Evolutionary conservation across 2,888 invertebrate species (phyloP).

Genomic region (Candidula unifasciata): DNA sequence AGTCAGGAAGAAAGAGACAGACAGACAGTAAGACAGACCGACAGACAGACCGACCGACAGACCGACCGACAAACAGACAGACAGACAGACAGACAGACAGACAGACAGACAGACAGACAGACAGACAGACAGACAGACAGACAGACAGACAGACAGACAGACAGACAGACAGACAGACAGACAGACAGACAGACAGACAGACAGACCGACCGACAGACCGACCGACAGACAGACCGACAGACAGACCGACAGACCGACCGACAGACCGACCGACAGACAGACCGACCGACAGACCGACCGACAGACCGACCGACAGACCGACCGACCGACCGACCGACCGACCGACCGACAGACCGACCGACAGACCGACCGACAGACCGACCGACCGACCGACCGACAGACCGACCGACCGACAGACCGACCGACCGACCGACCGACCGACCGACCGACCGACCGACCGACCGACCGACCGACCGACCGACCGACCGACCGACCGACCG

Average conservation of each 20-base stretch:
- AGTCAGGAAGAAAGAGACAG: conserved; percentile 26
- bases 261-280: neutral
- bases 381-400: neutral
- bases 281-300: too few species aligned
- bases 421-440: conserved; percentile 2
- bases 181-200: neutral
- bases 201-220: neutral
- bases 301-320: neutral
- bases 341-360: neutral
- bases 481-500: neutral
- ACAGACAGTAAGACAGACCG: conserved; percentile 13
- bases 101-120: neutral
- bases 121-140: neutral
- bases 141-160: neutral
- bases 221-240: conserved; percentile 15
- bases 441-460: conserved; percentile 2
- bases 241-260: neutral
- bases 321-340: neutral
- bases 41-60: conserved; percentile 28
- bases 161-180: conserved; percentile 1
- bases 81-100: neutral
- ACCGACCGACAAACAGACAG: conserved; percentile 13
- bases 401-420: conserved; percentile 6
- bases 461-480: neutral
- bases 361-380: neutral